Percentiles rank a stretch among this genome's conserved stretches.
Evolutionary conservation across 2,113 vertebrate species (phyloP).

Genomic region (Cyprinodon tularosa): DNA sequence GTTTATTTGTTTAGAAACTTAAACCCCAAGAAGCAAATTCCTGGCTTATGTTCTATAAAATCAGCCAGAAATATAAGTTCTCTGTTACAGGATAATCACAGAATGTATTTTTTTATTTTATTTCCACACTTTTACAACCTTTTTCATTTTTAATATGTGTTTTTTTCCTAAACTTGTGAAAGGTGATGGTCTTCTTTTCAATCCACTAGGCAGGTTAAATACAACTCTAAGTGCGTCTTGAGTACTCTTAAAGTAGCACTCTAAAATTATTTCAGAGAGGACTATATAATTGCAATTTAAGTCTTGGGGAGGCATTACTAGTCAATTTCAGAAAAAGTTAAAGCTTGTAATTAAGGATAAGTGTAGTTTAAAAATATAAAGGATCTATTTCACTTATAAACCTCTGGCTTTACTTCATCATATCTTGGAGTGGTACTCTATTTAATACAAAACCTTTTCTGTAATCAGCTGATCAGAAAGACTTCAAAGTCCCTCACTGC

Average conservation of each 20-base stretch:
- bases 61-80: not conserved
- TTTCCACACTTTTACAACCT: not conserved
- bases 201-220: not conserved
- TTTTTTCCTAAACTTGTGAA: not conserved
- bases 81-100: not conserved
- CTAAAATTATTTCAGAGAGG: not conserved
- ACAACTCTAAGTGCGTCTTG: not conserved
- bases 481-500: not conserved
- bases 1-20: not conserved
- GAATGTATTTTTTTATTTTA: no score
- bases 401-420: not conserved
- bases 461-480: not conserved
- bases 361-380: not conserved
- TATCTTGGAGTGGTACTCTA: not conserved
- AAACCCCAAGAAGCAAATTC: not conserved
- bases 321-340: not conserved
- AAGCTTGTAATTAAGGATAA: not conserved
- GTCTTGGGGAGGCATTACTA: not conserved
- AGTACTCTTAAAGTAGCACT: not conserved
- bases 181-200: not conserved
- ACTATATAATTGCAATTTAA: not conserved
- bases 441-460: not conserved
- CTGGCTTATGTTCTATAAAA: not conserved
- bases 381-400: not conserved
- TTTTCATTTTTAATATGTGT: not conserved